These are phyloP conservation scores for Leucoma salicis DNA, from an alignment of 2,888 invertebrate species.

Conservation along the genomic window DNA sequence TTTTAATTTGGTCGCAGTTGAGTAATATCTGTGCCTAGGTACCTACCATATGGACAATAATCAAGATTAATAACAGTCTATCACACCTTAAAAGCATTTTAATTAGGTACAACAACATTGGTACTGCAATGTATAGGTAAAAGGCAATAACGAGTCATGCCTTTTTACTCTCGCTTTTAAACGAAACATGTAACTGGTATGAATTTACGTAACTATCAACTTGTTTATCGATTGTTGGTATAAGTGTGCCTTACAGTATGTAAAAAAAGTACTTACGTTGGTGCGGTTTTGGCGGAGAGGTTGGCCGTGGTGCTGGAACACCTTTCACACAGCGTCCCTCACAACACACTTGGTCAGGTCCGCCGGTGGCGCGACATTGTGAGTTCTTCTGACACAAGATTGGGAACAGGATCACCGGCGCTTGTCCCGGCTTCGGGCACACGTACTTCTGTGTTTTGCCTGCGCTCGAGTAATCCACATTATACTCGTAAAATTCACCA, in stretches of 20 bases:
- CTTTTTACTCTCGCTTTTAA: neutral
- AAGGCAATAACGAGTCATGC: neutral
- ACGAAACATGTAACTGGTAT: constrained; percentile 20
- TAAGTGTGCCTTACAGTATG: neutral
- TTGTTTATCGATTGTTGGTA: constrained; percentile 6
- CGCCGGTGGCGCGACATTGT: constrained; percentile 68
- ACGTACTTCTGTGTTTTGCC: constrained; percentile 69
- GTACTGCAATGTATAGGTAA: neutral
- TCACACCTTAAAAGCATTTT: too few relatives aligned
- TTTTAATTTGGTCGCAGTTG: too few relatives aligned
- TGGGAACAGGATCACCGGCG: constrained; percentile 64
- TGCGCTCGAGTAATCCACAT: constrained; percentile 53
- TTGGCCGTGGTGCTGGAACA: constrained; percentile 80
- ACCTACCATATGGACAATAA: too few relatives aligned
- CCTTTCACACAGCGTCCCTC: constrained; percentile 83
- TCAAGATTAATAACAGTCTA: too few relatives aligned
- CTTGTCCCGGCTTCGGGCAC: constrained; percentile 64
- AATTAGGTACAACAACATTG: too few relatives aligned
- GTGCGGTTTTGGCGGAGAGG: constrained; percentile 58
- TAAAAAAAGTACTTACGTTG: constrained; percentile 58
- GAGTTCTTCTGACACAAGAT: constrained; percentile 72
- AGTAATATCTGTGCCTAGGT: too few relatives aligned
- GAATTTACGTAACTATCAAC: constrained; percentile 19
- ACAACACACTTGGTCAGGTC: constrained; percentile 74
- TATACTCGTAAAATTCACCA: constrained; percentile 42